phyloP scores from a whole-genome alignment of 2,113 vertebrate genomes.

The Toxotes jaculatrix region DNA sequence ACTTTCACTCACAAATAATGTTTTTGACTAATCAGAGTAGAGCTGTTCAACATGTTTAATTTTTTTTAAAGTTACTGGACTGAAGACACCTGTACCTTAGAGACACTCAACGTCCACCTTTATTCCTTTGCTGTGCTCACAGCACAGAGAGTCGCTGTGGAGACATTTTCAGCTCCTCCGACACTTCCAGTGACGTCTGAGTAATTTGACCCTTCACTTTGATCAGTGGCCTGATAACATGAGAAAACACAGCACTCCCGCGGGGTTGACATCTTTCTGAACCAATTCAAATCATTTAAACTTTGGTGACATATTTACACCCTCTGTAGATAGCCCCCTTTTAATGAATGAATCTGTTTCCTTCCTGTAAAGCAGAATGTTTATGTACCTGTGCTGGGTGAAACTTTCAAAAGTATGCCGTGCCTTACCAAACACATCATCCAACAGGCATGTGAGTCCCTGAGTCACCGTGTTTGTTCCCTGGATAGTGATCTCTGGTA shows the following conservation, averaged over 20 bases:
- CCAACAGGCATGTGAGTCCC: neutral
- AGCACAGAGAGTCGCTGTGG: neutral
- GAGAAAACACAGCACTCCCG: neutral
- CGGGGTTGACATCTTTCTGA: neutral
- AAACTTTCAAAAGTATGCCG: slow-evolving; percentile 2
- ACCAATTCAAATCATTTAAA: neutral
- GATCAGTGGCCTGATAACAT: neutral
- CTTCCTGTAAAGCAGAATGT: neutral
- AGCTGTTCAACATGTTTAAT: no score
- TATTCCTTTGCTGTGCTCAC: neutral
- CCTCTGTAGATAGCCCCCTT: neutral
- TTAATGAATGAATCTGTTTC: neutral
- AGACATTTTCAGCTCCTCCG: neutral
- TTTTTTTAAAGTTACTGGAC: neutral
- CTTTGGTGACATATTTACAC: neutral
- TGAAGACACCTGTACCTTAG: neutral
- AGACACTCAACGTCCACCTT: neutral
- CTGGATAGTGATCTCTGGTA: neutral
- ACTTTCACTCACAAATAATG: neutral
- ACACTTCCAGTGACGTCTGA: neutral
- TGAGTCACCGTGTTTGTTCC: slow-evolving; percentile 42
- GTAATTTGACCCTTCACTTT: neutral
- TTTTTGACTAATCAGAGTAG: no score
- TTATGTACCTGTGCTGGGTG: neutral
- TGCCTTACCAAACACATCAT: neutral